Conservation (phyloP, 2,888 invertebrate genomes). For the Polyploca ridens region DNA sequence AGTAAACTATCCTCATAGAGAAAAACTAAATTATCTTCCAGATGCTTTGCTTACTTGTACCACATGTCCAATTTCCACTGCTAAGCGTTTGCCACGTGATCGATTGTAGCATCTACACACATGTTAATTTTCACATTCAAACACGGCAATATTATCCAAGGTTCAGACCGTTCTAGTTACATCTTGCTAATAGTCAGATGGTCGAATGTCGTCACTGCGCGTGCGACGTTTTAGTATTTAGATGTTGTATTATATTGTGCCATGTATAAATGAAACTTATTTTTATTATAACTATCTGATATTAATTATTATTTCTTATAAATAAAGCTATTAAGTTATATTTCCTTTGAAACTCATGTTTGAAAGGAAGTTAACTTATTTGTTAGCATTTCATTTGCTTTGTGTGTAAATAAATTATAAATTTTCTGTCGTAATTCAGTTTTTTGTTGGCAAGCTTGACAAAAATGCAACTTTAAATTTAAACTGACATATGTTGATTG, state of each 20-base stretch:
- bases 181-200: conserved; percentile 34
- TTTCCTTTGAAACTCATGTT: not conserved
- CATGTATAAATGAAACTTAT: no score
- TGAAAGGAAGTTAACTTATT: not conserved
- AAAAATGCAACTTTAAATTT: not conserved
- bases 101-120: conserved; percentile 30
- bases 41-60: conserved; percentile 21
- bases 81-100: conserved; percentile 36
- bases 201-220: conserved; percentile 4
- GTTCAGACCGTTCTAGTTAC: conserved; percentile 43
- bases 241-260: not conserved
- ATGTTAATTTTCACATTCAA: conserved; percentile 66
- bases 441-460: not conserved
- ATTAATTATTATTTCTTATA: no score
- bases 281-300: no score
- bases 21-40: conserved; percentile 14
- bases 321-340: not conserved
- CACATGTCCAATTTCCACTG: conserved; percentile 41
- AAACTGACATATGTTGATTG: not conserved
- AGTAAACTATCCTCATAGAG: no score
- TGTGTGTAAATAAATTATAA: not conserved
- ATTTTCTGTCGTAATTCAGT: not conserved
- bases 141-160: conserved; percentile 56
- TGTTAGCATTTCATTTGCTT: not conserved
- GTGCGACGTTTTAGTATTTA: no score